Conservation (phyloP, 2,797 vertebrate genomes). For the Microchirus variegatus region DNA sequence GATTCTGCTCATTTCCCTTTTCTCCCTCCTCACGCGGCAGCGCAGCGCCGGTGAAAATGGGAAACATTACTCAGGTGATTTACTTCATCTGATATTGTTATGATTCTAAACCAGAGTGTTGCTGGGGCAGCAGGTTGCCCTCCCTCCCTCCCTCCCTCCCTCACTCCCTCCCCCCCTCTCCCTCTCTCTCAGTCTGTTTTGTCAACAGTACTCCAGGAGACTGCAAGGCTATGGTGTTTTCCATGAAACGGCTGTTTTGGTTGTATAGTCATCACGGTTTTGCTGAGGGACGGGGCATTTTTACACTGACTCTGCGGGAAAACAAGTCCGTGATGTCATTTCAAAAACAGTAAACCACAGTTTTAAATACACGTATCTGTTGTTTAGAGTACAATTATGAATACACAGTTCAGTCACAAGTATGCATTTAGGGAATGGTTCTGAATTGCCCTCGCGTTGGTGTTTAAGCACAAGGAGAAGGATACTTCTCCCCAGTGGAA, state of each 20-base stretch:
- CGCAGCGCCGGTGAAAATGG: conserved; percentile 28
- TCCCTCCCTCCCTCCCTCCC: background rate
- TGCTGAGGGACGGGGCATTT: conserved; percentile 29
- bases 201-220: conserved; percentile 50
- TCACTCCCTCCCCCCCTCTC: too few relatives aligned
- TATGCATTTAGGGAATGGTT: conserved; percentile 30
- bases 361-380: conserved; percentile 1
- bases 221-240: conserved; percentile 34
- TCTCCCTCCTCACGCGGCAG: conserved; percentile 8
- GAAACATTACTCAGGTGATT: conserved; percentile 40
- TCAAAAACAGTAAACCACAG: conserved; percentile 14
- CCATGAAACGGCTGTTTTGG: conserved; percentile 36
- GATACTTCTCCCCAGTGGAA: conserved; percentile 54
- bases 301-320: conserved; percentile 13
- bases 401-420: background rate
- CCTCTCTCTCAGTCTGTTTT: conserved; percentile 52
- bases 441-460: conserved; percentile 43
- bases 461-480: conserved; percentile 53
- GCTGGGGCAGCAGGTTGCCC: conserved; percentile 30
- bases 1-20: conserved; percentile 4
- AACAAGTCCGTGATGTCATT: conserved; percentile 25
- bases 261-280: conserved; percentile 24
- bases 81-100: conserved; percentile 44
- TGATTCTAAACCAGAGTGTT: conserved; percentile 27
- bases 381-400: background rate